These are phyloP conservation scores for Ophion costatus DNA, from an alignment of 2,888 invertebrate genomes.

Conservation along the genomic window DNA sequence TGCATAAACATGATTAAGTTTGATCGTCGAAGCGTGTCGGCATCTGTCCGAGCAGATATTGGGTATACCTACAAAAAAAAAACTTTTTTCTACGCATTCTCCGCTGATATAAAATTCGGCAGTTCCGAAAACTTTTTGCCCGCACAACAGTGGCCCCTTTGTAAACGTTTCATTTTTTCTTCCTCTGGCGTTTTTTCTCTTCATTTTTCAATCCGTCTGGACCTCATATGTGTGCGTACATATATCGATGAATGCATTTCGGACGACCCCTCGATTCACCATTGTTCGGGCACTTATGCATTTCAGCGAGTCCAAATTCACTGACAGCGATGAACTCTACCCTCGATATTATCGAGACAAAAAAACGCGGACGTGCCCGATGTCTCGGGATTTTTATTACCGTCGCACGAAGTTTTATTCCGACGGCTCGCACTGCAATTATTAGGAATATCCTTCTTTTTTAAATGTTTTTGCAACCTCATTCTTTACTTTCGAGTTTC, in stretches of 20 bases:
- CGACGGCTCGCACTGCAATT: background rate
- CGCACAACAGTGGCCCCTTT: constrained; percentile 62
- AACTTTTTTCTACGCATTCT: constrained; percentile 61
- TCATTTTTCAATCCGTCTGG: constrained; percentile 53
- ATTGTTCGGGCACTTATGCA: constrained; percentile 52
- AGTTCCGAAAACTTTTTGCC: constrained; percentile 66
- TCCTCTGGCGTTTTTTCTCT: constrained; percentile 28
- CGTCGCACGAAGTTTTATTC: background rate
- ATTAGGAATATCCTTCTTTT: background rate
- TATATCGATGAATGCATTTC: constrained; percentile 40
- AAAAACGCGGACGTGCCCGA: background rate
- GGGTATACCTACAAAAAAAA: constrained; percentile 55
- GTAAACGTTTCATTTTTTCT: constrained; percentile 63
- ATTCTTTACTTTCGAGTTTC: background rate
- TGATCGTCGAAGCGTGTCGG: constrained; percentile 76
- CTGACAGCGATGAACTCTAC: constrained; percentile 33
- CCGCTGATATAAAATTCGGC: constrained; percentile 73
- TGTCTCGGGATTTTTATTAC: background rate
- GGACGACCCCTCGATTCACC: constrained; percentile 40
- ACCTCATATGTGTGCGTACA: background rate
- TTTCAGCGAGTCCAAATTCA: constrained; percentile 39
- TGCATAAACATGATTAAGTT: constrained; percentile 80
- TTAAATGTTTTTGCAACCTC: background rate
- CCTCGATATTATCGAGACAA: constrained; percentile 5
- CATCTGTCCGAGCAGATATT: constrained; percentile 74